Evolutionary conservation across 2,113 vertebrate species (phyloP).

Genomic region (Eulacestoma nigropectus): DNA sequence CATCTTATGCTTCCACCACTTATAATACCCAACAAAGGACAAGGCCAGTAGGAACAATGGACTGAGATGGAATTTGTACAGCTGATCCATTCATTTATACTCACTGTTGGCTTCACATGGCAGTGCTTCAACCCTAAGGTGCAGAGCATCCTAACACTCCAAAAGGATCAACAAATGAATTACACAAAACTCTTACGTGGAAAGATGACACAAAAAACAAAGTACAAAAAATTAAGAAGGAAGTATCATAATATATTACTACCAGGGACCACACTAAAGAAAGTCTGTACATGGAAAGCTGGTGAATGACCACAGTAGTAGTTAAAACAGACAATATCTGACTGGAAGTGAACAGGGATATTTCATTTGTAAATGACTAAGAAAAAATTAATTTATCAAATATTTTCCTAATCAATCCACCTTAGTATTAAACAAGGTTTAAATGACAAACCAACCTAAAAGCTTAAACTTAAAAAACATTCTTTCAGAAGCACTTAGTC

Average conservation of each 20-base stretch:
- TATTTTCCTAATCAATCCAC: background rate
- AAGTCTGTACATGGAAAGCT: background rate
- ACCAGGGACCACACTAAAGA: background rate
- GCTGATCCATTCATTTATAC: background rate
- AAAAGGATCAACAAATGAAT: background rate
- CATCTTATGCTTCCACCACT: background rate
- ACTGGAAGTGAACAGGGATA: background rate
- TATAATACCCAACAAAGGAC: background rate
- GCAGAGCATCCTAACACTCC: background rate
- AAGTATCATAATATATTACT: background rate
- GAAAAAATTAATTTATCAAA: background rate
- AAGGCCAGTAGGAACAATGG: background rate
- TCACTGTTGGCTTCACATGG: background rate
- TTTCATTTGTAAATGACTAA: background rate
- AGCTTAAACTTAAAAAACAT: background rate
- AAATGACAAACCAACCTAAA: background rate
- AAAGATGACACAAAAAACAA: background rate
- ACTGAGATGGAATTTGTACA: background rate
- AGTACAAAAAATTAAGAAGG: background rate
- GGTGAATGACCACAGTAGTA: background rate
- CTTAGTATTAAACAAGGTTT: background rate
- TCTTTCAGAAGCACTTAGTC: background rate
- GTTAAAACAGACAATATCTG: background rate
- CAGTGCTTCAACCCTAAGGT: background rate
- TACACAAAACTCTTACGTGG: background rate